These are phyloP conservation scores for Drosophila pandora DNA, from an alignment of 1,140 invertebrate genomes.

Conservation along the genomic window DNA sequence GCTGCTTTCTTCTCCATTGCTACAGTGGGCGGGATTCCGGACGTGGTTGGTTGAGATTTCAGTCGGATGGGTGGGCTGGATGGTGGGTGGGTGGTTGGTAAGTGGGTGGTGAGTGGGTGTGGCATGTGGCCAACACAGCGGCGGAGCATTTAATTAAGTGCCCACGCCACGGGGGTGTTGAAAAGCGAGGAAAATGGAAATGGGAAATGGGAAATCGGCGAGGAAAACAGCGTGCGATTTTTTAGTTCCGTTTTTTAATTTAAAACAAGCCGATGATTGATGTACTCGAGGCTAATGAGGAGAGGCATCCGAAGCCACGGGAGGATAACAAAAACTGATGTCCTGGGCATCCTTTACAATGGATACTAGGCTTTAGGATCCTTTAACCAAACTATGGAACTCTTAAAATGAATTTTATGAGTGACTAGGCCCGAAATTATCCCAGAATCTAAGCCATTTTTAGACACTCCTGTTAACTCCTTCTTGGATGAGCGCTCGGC, in stretches of 20 bases:
- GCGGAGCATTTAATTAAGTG: slow-evolving; percentile 71
- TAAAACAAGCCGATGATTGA: slow-evolving; percentile 79
- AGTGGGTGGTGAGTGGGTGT: slow-evolving; percentile 15
- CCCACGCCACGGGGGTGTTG: slow-evolving; percentile 30
- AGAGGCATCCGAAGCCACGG: slow-evolving; percentile 19
- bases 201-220: background rate
- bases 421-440: background rate
- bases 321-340: background rate
- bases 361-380: background rate
- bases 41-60: slow-evolving; percentile 32
- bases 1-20: slow-evolving; percentile 28
- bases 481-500: background rate
- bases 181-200: background rate
- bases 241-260: slow-evolving; percentile 61
- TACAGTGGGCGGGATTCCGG: slow-evolving; percentile 69
- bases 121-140: slow-evolving; percentile 15
- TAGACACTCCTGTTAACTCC: slow-evolving; percentile 7
- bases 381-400: too few relatives aligned
- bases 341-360: background rate
- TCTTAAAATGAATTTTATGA: background rate
- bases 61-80: slow-evolving; percentile 13
- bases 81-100: background rate
- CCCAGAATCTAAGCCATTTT: background rate
- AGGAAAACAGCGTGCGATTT: slow-evolving; percentile 62
- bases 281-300: slow-evolving; percentile 78